phyloP scores from a whole-genome alignment of 1,140 invertebrate species.

The Ladona fulva region DNA sequence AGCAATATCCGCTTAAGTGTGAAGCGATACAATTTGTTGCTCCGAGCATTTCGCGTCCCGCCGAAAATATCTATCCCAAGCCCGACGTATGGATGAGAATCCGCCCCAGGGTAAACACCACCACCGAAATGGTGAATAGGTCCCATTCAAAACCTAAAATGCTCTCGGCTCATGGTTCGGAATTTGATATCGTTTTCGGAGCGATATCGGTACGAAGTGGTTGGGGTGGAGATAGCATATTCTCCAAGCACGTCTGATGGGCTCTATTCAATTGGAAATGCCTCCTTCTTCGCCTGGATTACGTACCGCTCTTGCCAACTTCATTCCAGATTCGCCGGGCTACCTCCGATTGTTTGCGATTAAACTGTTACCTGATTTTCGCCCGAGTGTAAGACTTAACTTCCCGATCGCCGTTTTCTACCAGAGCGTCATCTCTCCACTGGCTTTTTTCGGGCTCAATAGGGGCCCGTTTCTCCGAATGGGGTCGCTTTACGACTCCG shows the following conservation, averaged over 20 bases:
- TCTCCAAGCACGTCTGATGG: neutral
- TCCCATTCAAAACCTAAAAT: neutral
- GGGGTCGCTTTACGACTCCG: too few species aligned
- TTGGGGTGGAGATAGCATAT: neutral
- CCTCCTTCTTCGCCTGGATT: neutral
- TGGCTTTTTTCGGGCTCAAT: too few species aligned
- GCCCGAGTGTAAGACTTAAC: neutral
- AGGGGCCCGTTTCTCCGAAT: too few species aligned
- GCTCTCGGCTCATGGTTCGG: neutral
- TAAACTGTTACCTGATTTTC: neutral
- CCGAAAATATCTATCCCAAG: neutral
- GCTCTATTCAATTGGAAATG: neutral
- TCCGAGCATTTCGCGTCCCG: neutral
- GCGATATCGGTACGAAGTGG: neutral
- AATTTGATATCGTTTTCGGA: conserved; percentile 1
- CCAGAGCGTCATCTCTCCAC: too few species aligned
- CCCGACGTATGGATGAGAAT: neutral
- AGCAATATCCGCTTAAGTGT: neutral
- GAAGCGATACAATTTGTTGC: conserved; percentile 8
- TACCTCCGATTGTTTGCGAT: neutral
- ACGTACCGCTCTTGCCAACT: neutral
- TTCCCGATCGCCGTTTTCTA: neutral
- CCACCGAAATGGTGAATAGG: neutral
- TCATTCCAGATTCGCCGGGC: neutral
- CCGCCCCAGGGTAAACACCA: neutral